Evolutionary conservation across 2,797 vertebrate genomes (phyloP).

Genomic region (Danionella dracula): DNA sequence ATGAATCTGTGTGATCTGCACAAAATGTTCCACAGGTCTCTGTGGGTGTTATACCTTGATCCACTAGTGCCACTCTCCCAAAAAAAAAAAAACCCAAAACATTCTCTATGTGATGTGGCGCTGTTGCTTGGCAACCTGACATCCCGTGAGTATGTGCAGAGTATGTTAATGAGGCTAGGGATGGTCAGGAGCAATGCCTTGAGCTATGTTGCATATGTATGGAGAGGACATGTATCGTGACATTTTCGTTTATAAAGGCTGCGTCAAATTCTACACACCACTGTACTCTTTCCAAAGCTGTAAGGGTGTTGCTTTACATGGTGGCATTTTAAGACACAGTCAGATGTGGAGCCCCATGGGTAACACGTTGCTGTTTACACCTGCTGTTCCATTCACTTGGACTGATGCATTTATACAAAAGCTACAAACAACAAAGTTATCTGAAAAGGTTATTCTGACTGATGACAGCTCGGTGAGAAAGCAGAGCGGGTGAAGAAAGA

Average conservation of each 20-base stretch:
- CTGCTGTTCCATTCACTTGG: conserved; percentile 18
- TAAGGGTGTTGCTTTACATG: conserved; percentile 24
- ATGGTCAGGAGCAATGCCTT: conserved; percentile 7
- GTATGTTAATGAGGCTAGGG: conserved; percentile 45
- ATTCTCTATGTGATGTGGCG: conserved; percentile 31
- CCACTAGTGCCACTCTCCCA: conserved; percentile 10
- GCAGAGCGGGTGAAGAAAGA: background rate
- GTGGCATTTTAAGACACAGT: conserved; percentile 13
- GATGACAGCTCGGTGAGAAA: background rate
- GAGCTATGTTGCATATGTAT: conserved; percentile 24
- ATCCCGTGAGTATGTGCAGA: conserved; percentile 42
- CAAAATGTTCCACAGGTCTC: background rate
- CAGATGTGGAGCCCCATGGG: conserved; percentile 8
- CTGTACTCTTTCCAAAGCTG: background rate
- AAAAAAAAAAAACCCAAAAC: conserved; percentile 11
- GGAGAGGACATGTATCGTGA: background rate
- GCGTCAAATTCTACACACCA: background rate
- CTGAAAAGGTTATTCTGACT: conserved; percentile 32
- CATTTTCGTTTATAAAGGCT: background rate
- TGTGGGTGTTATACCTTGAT: conserved; percentile 22
- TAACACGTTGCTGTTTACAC: conserved; percentile 8
- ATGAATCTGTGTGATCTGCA: background rate
- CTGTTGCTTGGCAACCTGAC: conserved; percentile 49
- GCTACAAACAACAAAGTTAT: conserved; percentile 26
- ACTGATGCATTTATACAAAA: conserved; percentile 29